Base-by-base conservation (phyloP, 2,113 vertebrate species). In the Mesembrinibis cayennensis region DNA sequence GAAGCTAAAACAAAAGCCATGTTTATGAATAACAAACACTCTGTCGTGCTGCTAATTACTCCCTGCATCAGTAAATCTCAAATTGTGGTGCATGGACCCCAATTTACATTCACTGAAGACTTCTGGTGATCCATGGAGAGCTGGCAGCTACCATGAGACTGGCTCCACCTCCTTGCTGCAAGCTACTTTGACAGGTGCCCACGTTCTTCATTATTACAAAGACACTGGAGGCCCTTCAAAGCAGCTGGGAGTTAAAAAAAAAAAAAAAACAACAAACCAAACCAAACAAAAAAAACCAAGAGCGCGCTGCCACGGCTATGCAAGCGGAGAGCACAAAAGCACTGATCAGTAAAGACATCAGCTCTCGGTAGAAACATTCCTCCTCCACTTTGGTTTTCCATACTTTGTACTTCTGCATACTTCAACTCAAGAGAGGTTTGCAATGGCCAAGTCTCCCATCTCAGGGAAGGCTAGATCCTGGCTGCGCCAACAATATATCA, bases 131-230 rank as follows among this genome's bases (percentile, higher is more conserved):
- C 94, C 89, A 89, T 34, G 62, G 49, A 96, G 90, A 88, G 62
- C 89, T 80, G 71, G 85, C 90, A 97, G 82, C 38, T 81, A 88
- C 26, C 74, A 36, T 4, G 34, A 66, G 55, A 70, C 42, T 70
- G 70, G 40, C 81, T 95, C 84, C 93, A 21, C 81, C 91, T 95
- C 91, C 76, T 79, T 89, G 80, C 84, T 89, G 73, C 77, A 91
- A 96, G 91, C 78, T 89, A 85, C 83, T 90, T 85, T 0, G 45
- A 96, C 95, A 97, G 97, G 95, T 96, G 94, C 74, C 94, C 87
- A 55, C 0, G 0, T 93, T 95, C 94, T 84, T 89, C 73, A 65
- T 89, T 93, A 89, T 59, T 78, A 96, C 6, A 5, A 94, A 95
- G 78, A 72, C 45, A 84, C 56, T 80, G 61, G 38, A 87, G 73